Conservation (phyloP, 1,140 invertebrate species). For the Bilobella aurantiaca region DNA sequence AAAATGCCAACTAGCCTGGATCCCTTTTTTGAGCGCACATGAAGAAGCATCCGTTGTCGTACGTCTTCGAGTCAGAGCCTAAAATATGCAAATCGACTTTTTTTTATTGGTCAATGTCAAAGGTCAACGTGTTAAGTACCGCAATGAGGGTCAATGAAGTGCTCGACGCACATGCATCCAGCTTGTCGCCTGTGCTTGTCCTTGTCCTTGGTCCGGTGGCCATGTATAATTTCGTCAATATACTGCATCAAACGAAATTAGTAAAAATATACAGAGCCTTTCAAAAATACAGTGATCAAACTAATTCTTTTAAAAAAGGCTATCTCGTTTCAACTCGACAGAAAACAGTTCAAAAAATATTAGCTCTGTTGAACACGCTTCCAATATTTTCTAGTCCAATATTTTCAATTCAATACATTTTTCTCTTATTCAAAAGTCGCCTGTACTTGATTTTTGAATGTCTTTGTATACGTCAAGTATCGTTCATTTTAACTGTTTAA, state of each 20-base stretch:
- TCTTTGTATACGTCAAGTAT: too few relatives aligned
- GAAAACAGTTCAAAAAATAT: too few relatives aligned
- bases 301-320: too few relatives aligned
- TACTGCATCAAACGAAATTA: not conserved
- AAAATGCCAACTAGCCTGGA: not conserved
- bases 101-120: too few relatives aligned
- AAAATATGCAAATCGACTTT: not conserved
- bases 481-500: too few relatives aligned
- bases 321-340: too few relatives aligned
- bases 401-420: too few relatives aligned
- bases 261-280: not conserved
- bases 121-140: not conserved
- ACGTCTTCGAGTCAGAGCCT: not conserved
- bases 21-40: not conserved
- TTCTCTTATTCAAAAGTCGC: too few relatives aligned
- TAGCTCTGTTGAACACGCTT: too few relatives aligned
- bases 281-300: not conserved
- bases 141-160: not conserved
- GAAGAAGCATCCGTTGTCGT: slow-evolving; percentile 9
- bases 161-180: slow-evolving; percentile 1
- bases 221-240: not conserved
- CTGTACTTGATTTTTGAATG: too few relatives aligned
- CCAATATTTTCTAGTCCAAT: too few relatives aligned
- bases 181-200: not conserved
- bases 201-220: not conserved